Conservation (phyloP, 2,113 vertebrate species). For the Boulengeromyrus knoepffleri region DNA sequence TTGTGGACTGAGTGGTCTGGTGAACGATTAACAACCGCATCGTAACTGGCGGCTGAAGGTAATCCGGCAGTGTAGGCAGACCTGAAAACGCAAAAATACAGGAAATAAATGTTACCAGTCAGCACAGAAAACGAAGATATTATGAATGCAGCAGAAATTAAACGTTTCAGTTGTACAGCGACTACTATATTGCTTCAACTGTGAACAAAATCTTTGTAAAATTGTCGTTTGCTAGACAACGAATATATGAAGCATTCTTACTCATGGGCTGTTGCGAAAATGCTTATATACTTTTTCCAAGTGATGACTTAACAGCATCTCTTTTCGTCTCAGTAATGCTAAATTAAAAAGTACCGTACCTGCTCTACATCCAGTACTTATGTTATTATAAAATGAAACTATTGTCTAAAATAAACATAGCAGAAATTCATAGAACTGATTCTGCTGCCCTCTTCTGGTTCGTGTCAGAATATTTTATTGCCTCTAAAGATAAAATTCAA, state of each 20-base stretch:
- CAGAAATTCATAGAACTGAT: background rate
- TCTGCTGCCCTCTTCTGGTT: conserved; percentile 3
- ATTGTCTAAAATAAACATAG: background rate
- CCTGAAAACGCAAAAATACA: background rate
- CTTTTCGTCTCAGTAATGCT: background rate
- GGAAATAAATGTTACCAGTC: background rate
- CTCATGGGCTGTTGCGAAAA: background rate
- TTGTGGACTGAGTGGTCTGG: background rate
- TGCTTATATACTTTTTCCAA: background rate
- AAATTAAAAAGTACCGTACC: background rate
- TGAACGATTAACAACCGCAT: background rate
- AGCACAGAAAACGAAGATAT: background rate
- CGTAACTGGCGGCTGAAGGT: background rate
- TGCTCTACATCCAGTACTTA: background rate
- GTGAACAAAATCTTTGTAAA: background rate
- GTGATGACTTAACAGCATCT: background rate
- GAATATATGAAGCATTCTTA: background rate
- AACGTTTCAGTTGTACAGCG: background rate
- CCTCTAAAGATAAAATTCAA: background rate
- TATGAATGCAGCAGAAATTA: background rate
- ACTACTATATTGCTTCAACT: background rate
- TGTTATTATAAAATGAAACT: background rate
- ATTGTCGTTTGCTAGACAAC: background rate
- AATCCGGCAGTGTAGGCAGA: background rate
- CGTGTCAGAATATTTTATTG: background rate